Evolutionary conservation across 2,113 vertebrate species (phyloP), one percentile per base, ranked within the genome.

Genomic region (Pedionomus torquatus): DNA sequence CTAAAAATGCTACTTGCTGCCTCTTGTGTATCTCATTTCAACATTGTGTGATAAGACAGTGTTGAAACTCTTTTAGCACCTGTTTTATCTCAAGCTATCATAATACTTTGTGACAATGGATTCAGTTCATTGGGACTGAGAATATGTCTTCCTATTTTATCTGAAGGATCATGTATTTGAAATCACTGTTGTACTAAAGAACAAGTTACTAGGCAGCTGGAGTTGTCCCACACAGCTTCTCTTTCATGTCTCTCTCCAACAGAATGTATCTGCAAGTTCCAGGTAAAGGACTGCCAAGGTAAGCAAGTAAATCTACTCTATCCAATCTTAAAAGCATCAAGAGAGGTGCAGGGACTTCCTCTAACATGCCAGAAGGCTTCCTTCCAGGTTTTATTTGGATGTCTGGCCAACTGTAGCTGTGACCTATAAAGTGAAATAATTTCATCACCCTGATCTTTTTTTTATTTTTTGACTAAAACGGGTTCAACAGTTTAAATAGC

Each of bases 81-180:
- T 86, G 46, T 70, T 93, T 85, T 58, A 87, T 43, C 55, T 69
- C 58, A 54, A 89, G 43, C 13, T 83, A 12, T 65, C 41, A 37
- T 90, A 94, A 96, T 80, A 33, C 44, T 72, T 95, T 92, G 54
- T 95, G 90, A 92, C 88, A 94, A 80, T n/a, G 13, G 21, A 35
- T 74, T 88, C 23, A 57, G 24, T 74, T 66, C 41, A 33, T 15
- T 46, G 41, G 25, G 37, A 65, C 58, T 77, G 39, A 92, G 41
- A 92, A 63, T 35, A 43, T 1, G 0, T 83, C 41, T 77, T 70
- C 37, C 17, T 37, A 20, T 61, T 80, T 72, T n/a, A 52, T 58
- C 37, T 74, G 82, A 93, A 88, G 8, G 43, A 52, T 26, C 14
- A 1, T 44, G 41, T 58, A 54, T 55, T 86, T 86, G 24, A 66